Percentiles rank a stretch among this genome's conserved stretches.
Conservation (phyloP, 2,888 invertebrate genomes). For the Ellobium chinense region DNA sequence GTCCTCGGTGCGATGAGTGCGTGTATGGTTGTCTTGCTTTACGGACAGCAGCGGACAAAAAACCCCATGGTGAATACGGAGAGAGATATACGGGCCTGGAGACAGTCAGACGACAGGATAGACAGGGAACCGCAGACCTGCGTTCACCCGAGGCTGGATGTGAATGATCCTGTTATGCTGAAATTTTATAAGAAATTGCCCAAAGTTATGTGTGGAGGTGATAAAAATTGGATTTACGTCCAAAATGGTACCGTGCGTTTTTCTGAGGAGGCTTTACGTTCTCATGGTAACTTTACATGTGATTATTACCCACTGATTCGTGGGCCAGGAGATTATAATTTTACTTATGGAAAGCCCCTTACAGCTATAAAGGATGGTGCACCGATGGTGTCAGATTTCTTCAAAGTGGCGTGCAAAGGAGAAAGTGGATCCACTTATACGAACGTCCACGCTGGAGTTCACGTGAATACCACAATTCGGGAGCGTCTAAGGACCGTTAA, state of each 20-base stretch:
- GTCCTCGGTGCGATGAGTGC: too few relatives aligned
- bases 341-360: conserved; percentile 4
- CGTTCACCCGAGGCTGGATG: background rate
- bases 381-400: conserved; percentile 27
- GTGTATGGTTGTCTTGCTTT: too few relatives aligned
- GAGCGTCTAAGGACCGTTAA: background rate
- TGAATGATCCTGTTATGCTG: conserved; percentile 37
- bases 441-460: conserved; percentile 27
- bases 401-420: conserved; percentile 19
- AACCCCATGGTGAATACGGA: too few relatives aligned
- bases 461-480: conserved; percentile 18
- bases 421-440: background rate
- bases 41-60: too few relatives aligned
- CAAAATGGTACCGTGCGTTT: conserved; percentile 35
- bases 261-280: background rate
- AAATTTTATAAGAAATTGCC: conserved; percentile 14
- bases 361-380: background rate
- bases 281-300: background rate
- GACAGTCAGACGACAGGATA: too few relatives aligned
- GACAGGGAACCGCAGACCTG: background rate
- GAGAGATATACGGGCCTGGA: too few relatives aligned
- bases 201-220: background rate
- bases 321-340: conserved; percentile 35
- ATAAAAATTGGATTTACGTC: conserved; percentile 17
- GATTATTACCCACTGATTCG: conserved; percentile 30